These are phyloP conservation scores for Galleria mellonella DNA, from an alignment of 1,140 invertebrate genomes.

Conservation along the genomic window DNA sequence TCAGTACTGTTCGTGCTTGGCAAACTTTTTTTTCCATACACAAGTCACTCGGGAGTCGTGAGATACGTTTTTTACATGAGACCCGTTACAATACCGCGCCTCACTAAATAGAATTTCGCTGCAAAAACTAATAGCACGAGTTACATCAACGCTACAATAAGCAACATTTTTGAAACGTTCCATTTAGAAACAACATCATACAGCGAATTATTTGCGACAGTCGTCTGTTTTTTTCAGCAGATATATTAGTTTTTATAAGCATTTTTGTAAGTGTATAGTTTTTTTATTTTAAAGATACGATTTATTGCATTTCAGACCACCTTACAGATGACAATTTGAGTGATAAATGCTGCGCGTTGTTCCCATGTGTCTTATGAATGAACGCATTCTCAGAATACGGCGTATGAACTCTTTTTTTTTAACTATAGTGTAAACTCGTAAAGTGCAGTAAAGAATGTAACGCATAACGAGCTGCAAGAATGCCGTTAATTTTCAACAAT, in stretches of 20 bases:
- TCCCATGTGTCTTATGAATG: neutral
- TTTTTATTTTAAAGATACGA: constrained; percentile 26
- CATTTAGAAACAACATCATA: constrained; percentile 16
- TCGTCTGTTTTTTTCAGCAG: constrained; percentile 24
- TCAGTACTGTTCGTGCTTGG: constrained; percentile 10
- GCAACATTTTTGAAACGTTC: constrained; percentile 1
- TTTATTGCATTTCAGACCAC: constrained; percentile 52
- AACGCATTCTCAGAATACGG: no score
- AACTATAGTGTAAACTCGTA: no score
- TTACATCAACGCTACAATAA: constrained; percentile 20
- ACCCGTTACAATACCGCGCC: constrained; percentile 36
- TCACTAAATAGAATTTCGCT: constrained; percentile 9
- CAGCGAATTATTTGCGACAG: constrained; percentile 2
- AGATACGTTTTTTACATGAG: constrained; percentile 43
- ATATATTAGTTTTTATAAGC: constrained; percentile 7
- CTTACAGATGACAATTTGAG: constrained; percentile 24
- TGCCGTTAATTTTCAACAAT: no score
- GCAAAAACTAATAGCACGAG: constrained; percentile 13
- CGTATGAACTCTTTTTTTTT: no score
- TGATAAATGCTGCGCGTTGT: neutral
- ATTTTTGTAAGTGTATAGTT: constrained; percentile 38
- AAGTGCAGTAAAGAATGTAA: no score
- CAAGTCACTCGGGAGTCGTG: constrained; percentile 46
- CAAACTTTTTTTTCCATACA: constrained; percentile 34
- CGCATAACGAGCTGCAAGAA: no score